These are phyloP conservation scores for Petrophora chlorosata DNA, from an alignment of 2,888 invertebrate genomes.

Conservation along the genomic window DNA sequence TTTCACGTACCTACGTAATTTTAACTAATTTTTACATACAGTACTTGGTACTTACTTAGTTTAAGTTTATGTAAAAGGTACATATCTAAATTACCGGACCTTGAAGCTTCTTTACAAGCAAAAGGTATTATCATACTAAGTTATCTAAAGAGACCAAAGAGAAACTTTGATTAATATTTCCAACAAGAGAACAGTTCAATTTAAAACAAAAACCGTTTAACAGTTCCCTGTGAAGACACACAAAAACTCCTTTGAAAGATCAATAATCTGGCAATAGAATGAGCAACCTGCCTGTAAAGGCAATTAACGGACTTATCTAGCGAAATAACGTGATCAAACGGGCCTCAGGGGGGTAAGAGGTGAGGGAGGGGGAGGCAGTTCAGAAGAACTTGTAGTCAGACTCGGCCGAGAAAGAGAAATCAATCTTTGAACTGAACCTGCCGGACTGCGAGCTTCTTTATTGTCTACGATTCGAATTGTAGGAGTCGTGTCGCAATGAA, in stretches of 20 bases:
- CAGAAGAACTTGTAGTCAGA: slow-evolving; percentile 55
- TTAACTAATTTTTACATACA: no score
- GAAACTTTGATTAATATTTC: slow-evolving; percentile 28
- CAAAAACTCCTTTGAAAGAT: slow-evolving; percentile 69
- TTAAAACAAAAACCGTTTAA: slow-evolving; percentile 67
- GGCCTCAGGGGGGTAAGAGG: slow-evolving; percentile 22
- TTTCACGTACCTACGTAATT: no score
- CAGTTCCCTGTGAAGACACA: slow-evolving; percentile 70
- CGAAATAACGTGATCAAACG: slow-evolving; percentile 73
- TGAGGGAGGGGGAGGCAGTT: slow-evolving; percentile 31
- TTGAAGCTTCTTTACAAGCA: slow-evolving; percentile 6
- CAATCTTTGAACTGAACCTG: slow-evolving; percentile 72
- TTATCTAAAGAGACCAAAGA: slow-evolving; percentile 16
- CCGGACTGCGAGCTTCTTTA: slow-evolving; percentile 45
- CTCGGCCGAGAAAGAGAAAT: slow-evolving; percentile 70
- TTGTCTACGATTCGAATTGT: slow-evolving; percentile 45
- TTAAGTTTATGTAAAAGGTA: no score
- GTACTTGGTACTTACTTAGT: no score
- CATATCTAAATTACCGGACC: background rate
- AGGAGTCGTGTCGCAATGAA: background rate
- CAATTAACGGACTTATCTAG: slow-evolving; percentile 79
- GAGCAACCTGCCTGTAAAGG: slow-evolving; percentile 71
- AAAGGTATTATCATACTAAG: slow-evolving; percentile 25
- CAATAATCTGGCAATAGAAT: slow-evolving; percentile 66
- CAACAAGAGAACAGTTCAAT: slow-evolving; percentile 50